Evolutionary conservation across 1,140 invertebrate species (phyloP).

Genomic region (Drosophila persimilis): DNA sequence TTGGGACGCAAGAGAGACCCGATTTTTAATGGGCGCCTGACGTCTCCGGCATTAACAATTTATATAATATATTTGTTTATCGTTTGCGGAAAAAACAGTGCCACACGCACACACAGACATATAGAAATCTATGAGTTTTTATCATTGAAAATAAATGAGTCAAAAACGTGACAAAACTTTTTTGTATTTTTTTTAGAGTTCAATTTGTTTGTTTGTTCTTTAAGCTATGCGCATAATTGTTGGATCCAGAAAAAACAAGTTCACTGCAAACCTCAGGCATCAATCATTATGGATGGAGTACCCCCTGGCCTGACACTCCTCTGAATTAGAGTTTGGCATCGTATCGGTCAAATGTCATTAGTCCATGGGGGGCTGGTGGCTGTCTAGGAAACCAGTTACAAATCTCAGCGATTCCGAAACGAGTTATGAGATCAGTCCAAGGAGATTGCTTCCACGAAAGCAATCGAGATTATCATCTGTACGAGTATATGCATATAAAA

Average conservation of each 20-base stretch:
- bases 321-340: constrained; percentile 18
- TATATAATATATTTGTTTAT: constrained; percentile 36
- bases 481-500: constrained; percentile 10
- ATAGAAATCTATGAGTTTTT: constrained; percentile 14
- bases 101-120: not conserved
- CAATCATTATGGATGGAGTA: constrained; percentile 11
- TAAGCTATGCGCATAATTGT: constrained; percentile 45
- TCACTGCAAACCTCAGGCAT: constrained; percentile 7
- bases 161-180: constrained; percentile 70
- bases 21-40: constrained; percentile 30
- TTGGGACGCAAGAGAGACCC: not conserved
- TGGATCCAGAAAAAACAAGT: constrained; percentile 35
- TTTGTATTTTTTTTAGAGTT: constrained; percentile 23
- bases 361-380: not conserved
- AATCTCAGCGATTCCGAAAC: constrained; percentile 19
- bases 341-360: constrained; percentile 43
- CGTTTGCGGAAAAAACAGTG: constrained; percentile 9
- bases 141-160: constrained; percentile 45
- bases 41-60: constrained; percentile 41
- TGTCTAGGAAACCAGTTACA: constrained; percentile 35
- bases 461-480: constrained; percentile 42
- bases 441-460: constrained; percentile 33
- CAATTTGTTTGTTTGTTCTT: constrained; percentile 49
- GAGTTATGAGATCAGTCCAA: constrained; percentile 29
- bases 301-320: constrained; percentile 2